phyloP scores from a whole-genome alignment of 2,888 invertebrate genomes.

The Steromphala cineraria region DNA sequence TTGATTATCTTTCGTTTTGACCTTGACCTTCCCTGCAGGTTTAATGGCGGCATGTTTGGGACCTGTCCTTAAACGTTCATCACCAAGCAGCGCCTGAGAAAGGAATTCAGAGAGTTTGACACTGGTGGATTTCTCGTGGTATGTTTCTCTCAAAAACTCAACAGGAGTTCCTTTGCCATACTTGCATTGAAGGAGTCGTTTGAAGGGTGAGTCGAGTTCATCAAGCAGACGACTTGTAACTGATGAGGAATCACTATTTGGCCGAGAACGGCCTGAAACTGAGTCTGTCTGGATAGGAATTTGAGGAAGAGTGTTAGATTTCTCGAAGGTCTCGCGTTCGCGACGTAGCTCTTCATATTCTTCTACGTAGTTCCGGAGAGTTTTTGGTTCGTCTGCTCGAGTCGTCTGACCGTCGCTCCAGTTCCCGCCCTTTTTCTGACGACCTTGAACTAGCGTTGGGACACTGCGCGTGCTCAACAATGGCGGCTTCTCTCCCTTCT shows the following conservation, averaged over 20 bases:
- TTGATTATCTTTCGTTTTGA: not conserved
- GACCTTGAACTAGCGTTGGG: not conserved
- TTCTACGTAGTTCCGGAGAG: not conserved
- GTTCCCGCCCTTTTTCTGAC: not conserved
- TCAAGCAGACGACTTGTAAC: not conserved
- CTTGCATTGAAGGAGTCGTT: not conserved
- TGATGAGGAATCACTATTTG: not conserved
- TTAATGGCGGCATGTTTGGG: not conserved
- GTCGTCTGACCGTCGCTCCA: not conserved
- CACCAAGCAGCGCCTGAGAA: not conserved
- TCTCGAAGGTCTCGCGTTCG: not conserved
- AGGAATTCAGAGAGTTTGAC: slow-evolving; percentile 5
- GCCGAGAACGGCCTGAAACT: not conserved
- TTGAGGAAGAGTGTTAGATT: not conserved
- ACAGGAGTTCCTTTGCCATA: not conserved
- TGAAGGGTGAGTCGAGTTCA: not conserved
- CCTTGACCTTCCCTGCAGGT: not conserved
- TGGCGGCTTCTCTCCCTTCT: slow-evolving; percentile 1
- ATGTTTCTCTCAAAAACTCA: not conserved
- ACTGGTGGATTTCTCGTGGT: not conserved
- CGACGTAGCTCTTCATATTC: not conserved
- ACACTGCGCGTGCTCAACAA: not conserved
- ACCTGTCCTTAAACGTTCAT: not conserved
- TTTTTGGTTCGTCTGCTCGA: not conserved
- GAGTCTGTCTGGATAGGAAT: not conserved